Evolutionary conservation across 2,797 vertebrate genomes (phyloP).

Genomic region (Melanotaenia pygmaea): DNA sequence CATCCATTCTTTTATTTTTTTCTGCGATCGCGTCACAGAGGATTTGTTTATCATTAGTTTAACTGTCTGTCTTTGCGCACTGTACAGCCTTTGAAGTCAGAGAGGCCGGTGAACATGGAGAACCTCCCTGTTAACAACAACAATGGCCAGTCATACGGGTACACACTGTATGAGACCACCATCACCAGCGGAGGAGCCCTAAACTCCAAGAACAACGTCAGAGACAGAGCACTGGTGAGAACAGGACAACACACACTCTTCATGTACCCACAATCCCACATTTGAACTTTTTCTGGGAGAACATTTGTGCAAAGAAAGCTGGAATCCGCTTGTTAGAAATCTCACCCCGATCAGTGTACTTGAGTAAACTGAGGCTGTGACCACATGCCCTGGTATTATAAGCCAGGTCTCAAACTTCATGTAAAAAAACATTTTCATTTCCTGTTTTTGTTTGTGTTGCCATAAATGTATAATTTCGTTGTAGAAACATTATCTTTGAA

Average conservation of each 20-base stretch:
- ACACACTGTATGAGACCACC: conserved; percentile 90
- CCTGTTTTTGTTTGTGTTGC: neutral
- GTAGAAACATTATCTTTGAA: neutral
- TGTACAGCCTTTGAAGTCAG: conserved; percentile 83
- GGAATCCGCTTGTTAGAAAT: conserved; percentile 30
- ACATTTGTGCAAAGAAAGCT: conserved; percentile 10
- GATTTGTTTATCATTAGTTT: neutral
- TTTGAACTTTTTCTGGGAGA: conserved; percentile 28
- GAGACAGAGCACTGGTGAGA: conserved; percentile 91
- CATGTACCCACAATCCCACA: conserved; percentile 1
- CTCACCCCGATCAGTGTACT: conserved; percentile 32
- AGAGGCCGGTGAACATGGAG: conserved; percentile 91
- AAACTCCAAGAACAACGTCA: conserved; percentile 82
- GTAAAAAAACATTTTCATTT: neutral
- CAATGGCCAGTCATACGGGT: conserved; percentile 91
- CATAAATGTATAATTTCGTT: neutral
- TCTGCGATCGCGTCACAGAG: no score
- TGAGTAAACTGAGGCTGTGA: conserved; percentile 37
- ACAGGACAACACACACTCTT: neutral
- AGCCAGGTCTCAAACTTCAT: neutral
- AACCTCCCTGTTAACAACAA: conserved; percentile 87
- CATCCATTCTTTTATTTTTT: neutral
- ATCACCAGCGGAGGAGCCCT: conserved; percentile 86
- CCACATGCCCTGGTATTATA: conserved; percentile 21
- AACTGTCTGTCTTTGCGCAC: neutral